Evolutionary conservation across 2,113 vertebrate genomes (phyloP).

Genomic region (Indicator indicator): DNA sequence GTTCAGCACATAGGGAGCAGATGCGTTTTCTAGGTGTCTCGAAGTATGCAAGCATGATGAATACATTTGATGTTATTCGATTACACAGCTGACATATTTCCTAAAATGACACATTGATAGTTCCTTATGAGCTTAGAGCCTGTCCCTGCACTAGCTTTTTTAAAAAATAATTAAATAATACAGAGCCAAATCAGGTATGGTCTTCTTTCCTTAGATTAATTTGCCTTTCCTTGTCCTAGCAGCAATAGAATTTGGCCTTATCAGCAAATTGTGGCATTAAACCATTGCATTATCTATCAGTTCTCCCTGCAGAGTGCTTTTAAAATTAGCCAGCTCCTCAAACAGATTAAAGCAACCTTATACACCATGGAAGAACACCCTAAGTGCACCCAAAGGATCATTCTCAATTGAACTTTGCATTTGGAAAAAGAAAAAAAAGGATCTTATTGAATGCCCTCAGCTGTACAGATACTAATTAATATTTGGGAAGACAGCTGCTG

Average conservation of each 20-base stretch:
- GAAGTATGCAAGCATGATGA: background rate
- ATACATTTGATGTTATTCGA: constrained; percentile 3
- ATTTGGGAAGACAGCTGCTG: background rate
- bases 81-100: constrained; percentile 20
- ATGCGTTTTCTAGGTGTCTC: background rate
- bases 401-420: background rate
- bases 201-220: background rate
- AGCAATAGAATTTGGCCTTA: background rate
- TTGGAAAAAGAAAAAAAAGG: background rate
- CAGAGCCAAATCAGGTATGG: background rate
- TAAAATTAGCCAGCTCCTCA: background rate
- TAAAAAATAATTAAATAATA: background rate
- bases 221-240: background rate
- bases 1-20: background rate
- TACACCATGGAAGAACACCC: background rate
- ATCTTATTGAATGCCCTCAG: background rate
- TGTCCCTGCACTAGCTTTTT: background rate
- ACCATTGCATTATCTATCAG: background rate
- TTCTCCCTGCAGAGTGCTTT: background rate
- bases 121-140: background rate
- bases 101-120: background rate
- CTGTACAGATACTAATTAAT: background rate
- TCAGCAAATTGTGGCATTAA: background rate
- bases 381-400: background rate
- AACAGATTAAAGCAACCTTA: background rate